A percentile compares a stretch with the other conserved stretches of the same genome.
Evolutionary conservation across 1,140 invertebrate species (phyloP).

Genomic region (Nephila pilipes): DNA sequence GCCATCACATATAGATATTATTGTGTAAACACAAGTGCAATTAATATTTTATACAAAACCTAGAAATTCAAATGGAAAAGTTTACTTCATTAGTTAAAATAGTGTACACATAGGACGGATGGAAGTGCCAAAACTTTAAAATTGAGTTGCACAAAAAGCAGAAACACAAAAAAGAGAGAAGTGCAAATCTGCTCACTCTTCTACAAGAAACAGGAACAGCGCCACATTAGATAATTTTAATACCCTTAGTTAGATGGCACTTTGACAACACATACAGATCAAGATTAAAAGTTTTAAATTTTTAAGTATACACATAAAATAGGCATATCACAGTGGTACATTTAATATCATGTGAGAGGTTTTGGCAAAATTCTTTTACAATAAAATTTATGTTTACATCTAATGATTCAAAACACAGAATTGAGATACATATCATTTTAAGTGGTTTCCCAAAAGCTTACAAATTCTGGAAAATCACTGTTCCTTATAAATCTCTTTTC

Average conservation of each 20-base stretch:
- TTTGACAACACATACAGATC: neutral
- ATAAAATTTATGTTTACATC: neutral
- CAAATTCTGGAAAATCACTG: neutral
- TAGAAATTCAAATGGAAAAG: conserved; percentile 45
- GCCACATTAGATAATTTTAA: neutral
- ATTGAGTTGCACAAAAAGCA: conserved; percentile 48
- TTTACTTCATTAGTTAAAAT: conserved; percentile 15
- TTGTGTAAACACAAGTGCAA: conserved; percentile 53
- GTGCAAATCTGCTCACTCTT: conserved; percentile 8
- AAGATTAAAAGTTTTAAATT: neutral
- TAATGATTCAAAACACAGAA: neutral
- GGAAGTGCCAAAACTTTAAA: conserved; percentile 53
- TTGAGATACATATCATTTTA: neutral
- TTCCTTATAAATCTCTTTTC: neutral
- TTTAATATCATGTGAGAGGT: neutral
- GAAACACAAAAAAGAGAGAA: neutral
- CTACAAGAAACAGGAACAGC: conserved; percentile 46
- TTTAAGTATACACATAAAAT: conserved; percentile 12
- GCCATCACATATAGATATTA: conserved; percentile 32
- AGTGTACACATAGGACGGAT: conserved; percentile 62
- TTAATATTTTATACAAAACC: conserved; percentile 47
- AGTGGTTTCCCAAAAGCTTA: neutral
- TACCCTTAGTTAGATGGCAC: conserved; percentile 14
- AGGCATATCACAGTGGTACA: conserved; percentile 1
- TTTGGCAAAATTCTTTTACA: neutral